These are phyloP conservation scores for Tetragnatha montana DNA, from an alignment of 2,888 invertebrate genomes.

Conservation along the genomic window DNA sequence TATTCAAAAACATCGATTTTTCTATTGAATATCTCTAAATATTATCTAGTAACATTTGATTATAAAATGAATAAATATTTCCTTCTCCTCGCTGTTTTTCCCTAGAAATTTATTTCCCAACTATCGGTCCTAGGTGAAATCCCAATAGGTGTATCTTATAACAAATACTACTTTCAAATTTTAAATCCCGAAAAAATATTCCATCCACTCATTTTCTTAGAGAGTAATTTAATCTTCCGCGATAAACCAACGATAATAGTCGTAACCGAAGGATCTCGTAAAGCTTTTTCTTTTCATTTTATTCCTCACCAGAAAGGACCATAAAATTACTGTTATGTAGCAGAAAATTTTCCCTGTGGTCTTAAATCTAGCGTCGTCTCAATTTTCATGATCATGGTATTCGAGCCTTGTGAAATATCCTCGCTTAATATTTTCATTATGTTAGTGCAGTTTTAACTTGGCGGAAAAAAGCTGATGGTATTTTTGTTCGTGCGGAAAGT, in stretches of 20 bases:
- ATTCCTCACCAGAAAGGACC: conserved; percentile 5
- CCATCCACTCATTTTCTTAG: conserved; percentile 10
- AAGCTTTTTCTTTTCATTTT: conserved; percentile 32
- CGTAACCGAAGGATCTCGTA: conserved; percentile 11
- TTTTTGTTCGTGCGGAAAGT: not conserved
- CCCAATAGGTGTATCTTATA: not conserved
- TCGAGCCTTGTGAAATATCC: not conserved
- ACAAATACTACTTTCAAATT: not conserved
- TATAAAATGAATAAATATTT: no score
- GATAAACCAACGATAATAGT: conserved; percentile 32
- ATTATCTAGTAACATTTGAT: no score
- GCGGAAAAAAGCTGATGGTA: not conserved
- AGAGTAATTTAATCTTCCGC: conserved; percentile 28
- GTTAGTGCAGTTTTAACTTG: not conserved
- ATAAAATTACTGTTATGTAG: conserved; percentile 46
- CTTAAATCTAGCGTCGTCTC: conserved; percentile 41
- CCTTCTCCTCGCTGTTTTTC: no score
- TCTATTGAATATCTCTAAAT: no score
- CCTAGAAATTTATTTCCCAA: no score
- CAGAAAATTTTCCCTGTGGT: conserved; percentile 23
- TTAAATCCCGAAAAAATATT: not conserved
- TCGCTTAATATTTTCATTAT: not conserved
- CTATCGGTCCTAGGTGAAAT: not conserved
- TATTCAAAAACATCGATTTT: no score
- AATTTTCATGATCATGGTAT: conserved; percentile 2